Base-by-base conservation (phyloP, 2,797 vertebrate genomes). In the Muscicapa striata region DNA sequence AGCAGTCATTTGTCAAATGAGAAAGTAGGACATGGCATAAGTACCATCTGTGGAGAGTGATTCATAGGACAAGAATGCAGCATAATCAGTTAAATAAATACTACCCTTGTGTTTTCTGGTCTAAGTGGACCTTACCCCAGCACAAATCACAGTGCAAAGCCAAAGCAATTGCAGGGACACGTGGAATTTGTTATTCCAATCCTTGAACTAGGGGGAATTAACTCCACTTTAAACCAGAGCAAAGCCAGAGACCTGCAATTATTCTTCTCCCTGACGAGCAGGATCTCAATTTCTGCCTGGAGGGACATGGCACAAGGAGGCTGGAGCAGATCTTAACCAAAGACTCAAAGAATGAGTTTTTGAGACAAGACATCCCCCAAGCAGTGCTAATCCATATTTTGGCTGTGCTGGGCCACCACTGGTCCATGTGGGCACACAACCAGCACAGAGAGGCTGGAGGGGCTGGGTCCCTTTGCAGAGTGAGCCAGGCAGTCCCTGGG, bases 31-130 rank as follows among this genome's bases (percentile, higher is more conserved):
- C 91, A 93, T 93, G 90, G 95, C 89, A 89, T 46, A 95, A 94
- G 94, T 91, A 89, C 95, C 95, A 96, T 96, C 95, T 96, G 95
- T 94, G 72, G 89, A 95, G 83, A 88, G 80, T 94, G 94, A 96
- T 96, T 96, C 95, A 96, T 84, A 91, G 76, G 93, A 84, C 88
- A 87, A 90, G 85, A 96, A 96, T 91, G 94, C 87, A 96, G 91
- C 63, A 95, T 81, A 93, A 96, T 93, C 94, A 95, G 93, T 95
- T 96, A 94, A 97, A 96, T 96, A 96, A 96, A 96, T 94, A 96
- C 85, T 94, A 82, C 89, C 87, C 93, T 88, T 94, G 94, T 95
- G 95, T 90, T 94, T 94, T 95, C 70, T 61, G 63, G 34, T 82
- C 85, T 91, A 70, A 96, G 93, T 87, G 94, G 94, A 94, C 95